Percentiles rank a stretch among this genome's conserved stretches.
Conservation (phyloP, 1,140 invertebrate species). For the Spodoptera litura region DNA sequence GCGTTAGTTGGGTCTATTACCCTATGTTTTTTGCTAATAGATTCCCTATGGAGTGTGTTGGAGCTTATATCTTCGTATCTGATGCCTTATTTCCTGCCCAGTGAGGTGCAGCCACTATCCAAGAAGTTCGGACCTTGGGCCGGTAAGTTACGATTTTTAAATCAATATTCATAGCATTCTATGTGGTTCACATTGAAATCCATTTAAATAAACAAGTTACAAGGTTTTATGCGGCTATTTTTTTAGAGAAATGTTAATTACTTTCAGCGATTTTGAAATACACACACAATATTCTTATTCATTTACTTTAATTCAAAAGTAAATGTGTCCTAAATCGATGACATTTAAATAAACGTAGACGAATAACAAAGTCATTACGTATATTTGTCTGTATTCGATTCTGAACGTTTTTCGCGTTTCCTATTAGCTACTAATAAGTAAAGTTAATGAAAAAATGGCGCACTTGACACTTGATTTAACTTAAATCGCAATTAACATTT, state of each 20-base stretch:
- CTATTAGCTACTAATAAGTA: too few relatives aligned
- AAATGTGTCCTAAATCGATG: too few relatives aligned
- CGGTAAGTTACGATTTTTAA: conserved; percentile 72
- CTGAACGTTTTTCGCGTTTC: too few relatives aligned
- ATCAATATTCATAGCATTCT: background rate
- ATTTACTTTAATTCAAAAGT: too few relatives aligned
- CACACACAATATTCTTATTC: too few relatives aligned
- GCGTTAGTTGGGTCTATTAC: conserved; percentile 78
- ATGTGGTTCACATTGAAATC: conserved; percentile 36
- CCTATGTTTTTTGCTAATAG: conserved; percentile 75
- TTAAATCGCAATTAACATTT: too few relatives aligned
- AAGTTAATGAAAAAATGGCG: too few relatives aligned
- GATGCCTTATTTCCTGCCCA: conserved; percentile 86
- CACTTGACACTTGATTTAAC: too few relatives aligned
- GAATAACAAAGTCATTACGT: too few relatives aligned
- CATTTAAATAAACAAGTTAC: background rate
- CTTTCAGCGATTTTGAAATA: too few relatives aligned
- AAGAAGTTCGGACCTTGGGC: conserved; percentile 87
- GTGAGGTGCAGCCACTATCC: conserved; percentile 82
- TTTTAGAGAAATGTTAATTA: background rate
- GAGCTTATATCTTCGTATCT: conserved; percentile 83
- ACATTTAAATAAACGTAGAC: too few relatives aligned
- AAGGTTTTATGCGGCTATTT: background rate
- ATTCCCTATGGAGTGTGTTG: conserved; percentile 85
- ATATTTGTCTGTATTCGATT: too few relatives aligned